Evolutionary conservation across 2,797 vertebrate genomes (phyloP).

Genomic region (Enteromius treurensis): DNA sequence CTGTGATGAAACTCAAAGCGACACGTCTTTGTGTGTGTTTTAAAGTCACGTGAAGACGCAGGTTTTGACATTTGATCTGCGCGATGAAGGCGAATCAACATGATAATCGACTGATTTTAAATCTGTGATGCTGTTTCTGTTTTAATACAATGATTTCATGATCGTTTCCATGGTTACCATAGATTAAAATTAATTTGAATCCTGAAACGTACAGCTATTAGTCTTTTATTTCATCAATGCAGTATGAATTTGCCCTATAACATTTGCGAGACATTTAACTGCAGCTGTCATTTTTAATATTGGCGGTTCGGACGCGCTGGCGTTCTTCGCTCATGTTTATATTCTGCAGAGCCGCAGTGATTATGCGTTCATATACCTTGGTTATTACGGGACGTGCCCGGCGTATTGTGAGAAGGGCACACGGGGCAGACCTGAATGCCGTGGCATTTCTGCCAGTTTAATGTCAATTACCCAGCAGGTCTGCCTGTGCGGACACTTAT

Average conservation of each 20-base stretch:
- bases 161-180: constrained; percentile 63
- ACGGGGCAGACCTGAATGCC: constrained; percentile 78
- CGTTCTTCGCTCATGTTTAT: constrained; percentile 65
- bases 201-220: constrained; percentile 69
- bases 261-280: constrained; percentile 93
- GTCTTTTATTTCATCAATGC: constrained; percentile 73
- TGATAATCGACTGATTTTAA: neutral
- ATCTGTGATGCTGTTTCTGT: constrained; percentile 44
- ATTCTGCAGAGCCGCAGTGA: constrained; percentile 85
- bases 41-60: neutral
- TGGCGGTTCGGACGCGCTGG: constrained; percentile 81
- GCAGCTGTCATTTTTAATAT: constrained; percentile 97
- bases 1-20: constrained; percentile 33
- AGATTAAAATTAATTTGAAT: constrained; percentile 76
- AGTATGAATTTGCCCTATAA: constrained; percentile 84
- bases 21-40: constrained; percentile 26
- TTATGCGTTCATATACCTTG: constrained; percentile 82
- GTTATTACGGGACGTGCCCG: constrained; percentile 83
- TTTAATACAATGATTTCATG: constrained; percentile 72
- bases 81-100: neutral
- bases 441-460: constrained; percentile 84
- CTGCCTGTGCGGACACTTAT: constrained; percentile 62
- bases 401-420: constrained; percentile 79
- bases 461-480: constrained; percentile 77
- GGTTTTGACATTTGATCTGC: neutral